A percentile compares a stretch with the other conserved stretches of the same genome.
These are phyloP conservation scores for Acleris laterana DNA, from an alignment of 2,888 invertebrate species.

Conservation along the genomic window DNA sequence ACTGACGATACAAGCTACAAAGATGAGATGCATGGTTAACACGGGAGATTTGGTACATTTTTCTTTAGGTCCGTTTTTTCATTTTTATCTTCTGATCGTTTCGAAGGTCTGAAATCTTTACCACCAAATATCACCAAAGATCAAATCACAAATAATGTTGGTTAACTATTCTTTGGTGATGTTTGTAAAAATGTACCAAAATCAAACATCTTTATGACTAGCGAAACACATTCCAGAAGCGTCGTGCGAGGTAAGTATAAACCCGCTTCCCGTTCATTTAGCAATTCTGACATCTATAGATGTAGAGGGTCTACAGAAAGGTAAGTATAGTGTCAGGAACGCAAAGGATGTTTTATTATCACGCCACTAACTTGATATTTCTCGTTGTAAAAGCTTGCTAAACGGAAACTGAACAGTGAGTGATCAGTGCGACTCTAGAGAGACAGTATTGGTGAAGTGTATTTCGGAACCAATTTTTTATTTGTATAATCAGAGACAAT, in stretches of 20 bases:
- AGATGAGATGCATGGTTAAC: slow-evolving; percentile 8
- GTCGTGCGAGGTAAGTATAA: slow-evolving; percentile 57
- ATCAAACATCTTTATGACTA: slow-evolving; percentile 7
- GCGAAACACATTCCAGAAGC: slow-evolving; percentile 52
- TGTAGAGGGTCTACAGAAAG: slow-evolving; percentile 45
- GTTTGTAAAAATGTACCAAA: slow-evolving; percentile 15
- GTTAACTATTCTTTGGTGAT: not conserved
- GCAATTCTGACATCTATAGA: slow-evolving; percentile 29
- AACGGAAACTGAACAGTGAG: slow-evolving; percentile 74
- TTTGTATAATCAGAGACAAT: slow-evolving; percentile 55
- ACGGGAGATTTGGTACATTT: slow-evolving; percentile 16
- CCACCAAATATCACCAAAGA: too few species aligned
- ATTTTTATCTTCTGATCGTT: not conserved
- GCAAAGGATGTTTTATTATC: slow-evolving; percentile 37
- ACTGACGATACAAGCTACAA: slow-evolving; percentile 5
- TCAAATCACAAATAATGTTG: not conserved
- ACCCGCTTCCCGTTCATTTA: slow-evolving; percentile 36
- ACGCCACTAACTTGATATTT: slow-evolving; percentile 58
- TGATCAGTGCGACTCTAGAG: slow-evolving; percentile 55
- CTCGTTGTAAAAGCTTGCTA: slow-evolving; percentile 80
- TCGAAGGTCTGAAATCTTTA: not conserved
- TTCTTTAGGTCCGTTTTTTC: not conserved
- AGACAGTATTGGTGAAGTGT: slow-evolving; percentile 55
- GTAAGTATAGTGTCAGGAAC: slow-evolving; percentile 47
- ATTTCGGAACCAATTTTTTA: slow-evolving; percentile 62